These are phyloP conservation scores for Lonchura striata DNA, from an alignment of 2,113 vertebrate genomes.

Conservation along the genomic window DNA sequence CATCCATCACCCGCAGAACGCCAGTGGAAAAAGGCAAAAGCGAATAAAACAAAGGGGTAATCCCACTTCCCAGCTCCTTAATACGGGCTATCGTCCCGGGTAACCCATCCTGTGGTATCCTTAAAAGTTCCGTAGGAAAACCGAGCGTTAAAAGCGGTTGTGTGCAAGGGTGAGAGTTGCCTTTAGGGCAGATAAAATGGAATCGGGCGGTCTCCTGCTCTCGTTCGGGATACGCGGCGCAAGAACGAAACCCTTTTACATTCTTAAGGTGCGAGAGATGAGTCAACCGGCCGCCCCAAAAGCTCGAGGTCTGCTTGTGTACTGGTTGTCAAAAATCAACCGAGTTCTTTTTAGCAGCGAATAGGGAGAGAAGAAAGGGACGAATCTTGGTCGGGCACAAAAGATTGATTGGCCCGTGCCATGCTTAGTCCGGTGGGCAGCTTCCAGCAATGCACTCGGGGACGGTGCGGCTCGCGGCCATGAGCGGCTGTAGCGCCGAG, in stretches of 20 bases:
- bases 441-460: background rate
- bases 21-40: slow-evolving; percentile 61
- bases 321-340: background rate
- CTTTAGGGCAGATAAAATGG: slow-evolving; percentile 49
- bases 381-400: background rate
- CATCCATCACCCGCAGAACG: slow-evolving; percentile 73
- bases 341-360: background rate
- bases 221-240: background rate
- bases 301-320: background rate
- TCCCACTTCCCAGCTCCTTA: background rate
- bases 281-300: background rate
- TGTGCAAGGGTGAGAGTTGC: background rate
- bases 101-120: background rate
- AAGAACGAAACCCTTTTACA: background rate
- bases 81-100: background rate
- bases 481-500: slow-evolving; percentile 13
- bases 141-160: background rate
- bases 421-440: background rate
- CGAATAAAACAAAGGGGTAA: slow-evolving; percentile 68
- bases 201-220: background rate
- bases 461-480: background rate
- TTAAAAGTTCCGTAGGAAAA: background rate
- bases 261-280: background rate
- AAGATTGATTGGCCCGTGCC: background rate
- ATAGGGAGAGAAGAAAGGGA: background rate